Base-by-base conservation (phyloP, 2,113 vertebrate genomes). In the Synchiropus splendidus region DNA sequence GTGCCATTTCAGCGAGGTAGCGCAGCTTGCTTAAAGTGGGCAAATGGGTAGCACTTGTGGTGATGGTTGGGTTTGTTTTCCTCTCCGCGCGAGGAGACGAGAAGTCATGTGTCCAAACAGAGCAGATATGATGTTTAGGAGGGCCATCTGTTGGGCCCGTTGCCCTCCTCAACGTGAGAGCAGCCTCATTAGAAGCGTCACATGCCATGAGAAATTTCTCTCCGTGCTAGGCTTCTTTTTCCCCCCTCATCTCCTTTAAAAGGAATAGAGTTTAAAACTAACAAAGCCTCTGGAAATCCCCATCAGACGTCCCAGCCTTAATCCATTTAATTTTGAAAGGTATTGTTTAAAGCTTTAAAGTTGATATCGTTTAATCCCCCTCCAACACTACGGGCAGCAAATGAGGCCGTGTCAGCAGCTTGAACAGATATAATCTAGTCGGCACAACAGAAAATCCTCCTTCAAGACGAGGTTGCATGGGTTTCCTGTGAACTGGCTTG, bases 331-430 rank as follows among this genome's bases (percentile, higher is more conserved):
- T 85, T 85, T 85, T 82, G 79, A 87, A 80, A 83, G 82, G 81
- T 85, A 83, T 85, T 85, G 80, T 85, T 83, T 85, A 83, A 85
- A 82, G 80, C 82, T 85, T 85, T 80, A 85, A 85, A 84, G 85
- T 85, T 83, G 78, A 84, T 80, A 84, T 81, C 71, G 73, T 82
- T 84, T 86, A 87, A 86, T 86, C 83, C 80, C 69, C 66, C 61
- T 68, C 74, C 75, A 74, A 74, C 81, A 72, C 82, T 68, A 75
- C 67, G 74, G 80, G 78, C 78, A 73, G 79, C 72, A 72, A 81
- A 80, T 75, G 73, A 81, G 82, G 76, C 74, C 67, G 56, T 79
- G 81, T 84, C 85, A 82, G 79, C 77, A 75, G 70, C 70, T 70
- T 51, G 58, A 72, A 69, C 75, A 73, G 61, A 75, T 74, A 72